Conservation (phyloP, 2,888 invertebrate species). For the Bibio marci region DNA sequence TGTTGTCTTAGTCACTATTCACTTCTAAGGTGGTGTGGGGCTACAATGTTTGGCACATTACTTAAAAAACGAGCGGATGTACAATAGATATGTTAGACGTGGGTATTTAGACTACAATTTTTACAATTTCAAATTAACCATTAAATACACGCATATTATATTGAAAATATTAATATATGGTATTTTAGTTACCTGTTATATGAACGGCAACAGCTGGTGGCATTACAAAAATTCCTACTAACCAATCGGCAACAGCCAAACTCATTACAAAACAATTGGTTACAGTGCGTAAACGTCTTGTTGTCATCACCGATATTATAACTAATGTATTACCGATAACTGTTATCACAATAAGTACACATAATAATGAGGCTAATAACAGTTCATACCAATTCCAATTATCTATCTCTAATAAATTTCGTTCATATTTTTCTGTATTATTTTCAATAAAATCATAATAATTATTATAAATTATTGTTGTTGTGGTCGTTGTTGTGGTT, state of each 20-base stretch:
- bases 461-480: too few relatives aligned
- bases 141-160: not conserved
- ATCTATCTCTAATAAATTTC: too few relatives aligned
- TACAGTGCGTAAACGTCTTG: constrained; percentile 72
- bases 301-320: constrained; percentile 74
- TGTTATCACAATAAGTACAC: constrained; percentile 51
- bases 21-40: too few relatives aligned
- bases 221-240: constrained; percentile 88
- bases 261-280: constrained; percentile 94
- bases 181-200: constrained; percentile 60
- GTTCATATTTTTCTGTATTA: too few relatives aligned
- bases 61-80: too few relatives aligned
- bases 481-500: too few relatives aligned
- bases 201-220: constrained; percentile 81
- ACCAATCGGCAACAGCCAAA: constrained; percentile 79
- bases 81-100: not conserved
- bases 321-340: constrained; percentile 79
- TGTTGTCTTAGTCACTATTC: too few relatives aligned
- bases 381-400: constrained; percentile 3
- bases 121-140: not conserved
- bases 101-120: too few relatives aligned
- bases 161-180: not conserved
- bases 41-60: too few relatives aligned
- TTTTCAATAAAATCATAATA: too few relatives aligned
- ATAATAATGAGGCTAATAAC: constrained; percentile 33